Base-by-base conservation (phyloP, 1,140 invertebrate species). In the Drosophila nigrodunni region DNA sequence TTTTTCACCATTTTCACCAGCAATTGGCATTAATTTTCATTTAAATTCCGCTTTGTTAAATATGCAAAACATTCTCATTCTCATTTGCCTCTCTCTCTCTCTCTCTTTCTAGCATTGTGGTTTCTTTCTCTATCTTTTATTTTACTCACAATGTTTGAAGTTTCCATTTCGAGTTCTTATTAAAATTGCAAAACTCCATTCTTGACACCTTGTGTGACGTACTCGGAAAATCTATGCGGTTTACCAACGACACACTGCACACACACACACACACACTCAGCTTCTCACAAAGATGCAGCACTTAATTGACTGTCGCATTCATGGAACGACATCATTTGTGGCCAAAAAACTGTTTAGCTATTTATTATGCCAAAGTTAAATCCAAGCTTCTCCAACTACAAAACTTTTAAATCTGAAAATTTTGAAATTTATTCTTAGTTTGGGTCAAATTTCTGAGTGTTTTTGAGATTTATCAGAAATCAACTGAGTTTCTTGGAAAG, bases 31-130 rank as follows among this genome's bases (percentile, higher is more conserved):
- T 86, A 85, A 85, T 77, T 85, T 86, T 71, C 69, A 85, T 85
- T 85, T 85, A 85, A 85, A 85, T 85, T 85, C 77, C 78, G 71
- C 74, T 77, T 21, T 67, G 77, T 80, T 77, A 85, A 83, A 80
- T 85, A 86, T 85, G 82, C 82, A 80, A 71, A 76, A 72, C 49
- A 62, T 61, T 78, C 59, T 50, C 44, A 18, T 13, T 34, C 41
- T 46, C 10, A 2, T 39, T 13, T 30, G 25, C 25, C 11, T 13
- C n/a, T 35, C 58, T 21, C 15, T 47, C 25, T 78, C 11, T 13
- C n/a, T 35, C 58, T 21, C 15, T 47, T 35, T 78, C 67, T 52
- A 49, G 60, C 46, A 41, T 44, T 68, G 61, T 58, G 52, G 65
- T 66, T 15, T 43, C 41, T 43, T 43, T 13, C 41, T 9, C 25